Base-by-base conservation (phyloP, 2,888 invertebrate species). In the Tinea trinotella region DNA sequence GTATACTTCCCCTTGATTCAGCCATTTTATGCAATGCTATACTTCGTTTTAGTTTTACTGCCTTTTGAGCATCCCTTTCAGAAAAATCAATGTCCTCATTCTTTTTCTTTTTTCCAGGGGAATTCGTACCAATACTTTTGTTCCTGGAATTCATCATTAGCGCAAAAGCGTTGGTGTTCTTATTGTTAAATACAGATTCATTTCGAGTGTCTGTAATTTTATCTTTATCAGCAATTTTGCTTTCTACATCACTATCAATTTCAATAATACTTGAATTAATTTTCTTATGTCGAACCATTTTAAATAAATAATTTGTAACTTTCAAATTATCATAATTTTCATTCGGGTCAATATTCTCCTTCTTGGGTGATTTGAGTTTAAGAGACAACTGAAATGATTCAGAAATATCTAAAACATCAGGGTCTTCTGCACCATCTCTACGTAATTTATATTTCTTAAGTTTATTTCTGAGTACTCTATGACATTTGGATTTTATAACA, bases 141-240 rank as follows among this genome's bases (percentile, higher is more conserved):
- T 89, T 88, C 58, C 91, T 81, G 13, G 89, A 89, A 59, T 89
- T 89, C 92, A 92, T 92, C 78, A 92, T 80, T 22, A 91, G 66
- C 63, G 89, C 80, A 69, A 92, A 92, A 30, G 90, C 91, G 84
- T 91, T 74, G 54, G 70, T 77, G 59, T 77, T 70, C 57, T 72
- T 77, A 19, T 58, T 58, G 36, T 79, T 40, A 7, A 13, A 15
- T 13, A 3, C 13, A 3, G 40, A 13, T 40, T 4, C 15, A 40
- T 12, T 40, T 3, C 2, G 2, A 13, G n/a, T 6, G 2, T 13
- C 13, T 3, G n/a, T 12, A 7, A 40, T 40, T 12, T 40, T 40
- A 7, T 12, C 40, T 13, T 40, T 15, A 40, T 35, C 35, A 35
- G 4, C 12, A n/a, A 7, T 35, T 4, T 7, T 7, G 35, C 10